These are phyloP conservation scores for Anastrepha obliqua DNA, from an alignment of 1,140 invertebrate genomes.

Conservation along the genomic window DNA sequence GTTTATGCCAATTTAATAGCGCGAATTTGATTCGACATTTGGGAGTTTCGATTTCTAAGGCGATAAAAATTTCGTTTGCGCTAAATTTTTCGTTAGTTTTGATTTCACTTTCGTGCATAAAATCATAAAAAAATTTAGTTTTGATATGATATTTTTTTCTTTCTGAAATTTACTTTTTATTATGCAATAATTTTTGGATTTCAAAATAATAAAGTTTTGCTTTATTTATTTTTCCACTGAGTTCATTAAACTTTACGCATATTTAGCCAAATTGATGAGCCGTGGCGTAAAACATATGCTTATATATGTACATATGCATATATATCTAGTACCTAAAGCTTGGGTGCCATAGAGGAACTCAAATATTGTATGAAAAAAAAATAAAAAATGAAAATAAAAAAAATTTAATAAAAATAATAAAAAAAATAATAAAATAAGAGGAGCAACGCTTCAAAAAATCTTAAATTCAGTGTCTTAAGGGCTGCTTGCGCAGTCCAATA, in stretches of 20 bases:
- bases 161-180: background rate
- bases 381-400: too few relatives aligned
- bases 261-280: background rate
- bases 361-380: too few relatives aligned
- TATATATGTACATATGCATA: background rate
- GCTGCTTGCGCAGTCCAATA: too few relatives aligned
- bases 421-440: too few relatives aligned
- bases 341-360: too few relatives aligned
- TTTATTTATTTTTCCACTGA: background rate
- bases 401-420: too few relatives aligned
- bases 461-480: too few relatives aligned
- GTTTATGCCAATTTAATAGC: background rate
- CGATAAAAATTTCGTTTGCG: background rate
- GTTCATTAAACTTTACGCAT: slow-evolving; percentile 5
- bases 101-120: background rate
- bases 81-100: background rate
- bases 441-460: too few relatives aligned
- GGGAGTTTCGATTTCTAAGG: background rate
- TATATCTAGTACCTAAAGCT: too few relatives aligned
- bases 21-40: background rate
- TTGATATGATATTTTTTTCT: background rate
- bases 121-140: background rate
- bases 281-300: background rate
- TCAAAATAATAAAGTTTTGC: too few relatives aligned
- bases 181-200: background rate